Percentiles rank a stretch among this genome's conserved stretches.
These are phyloP conservation scores for Thymelicus lineola DNA, from an alignment of 2,888 invertebrate species.

Conservation along the genomic window DNA sequence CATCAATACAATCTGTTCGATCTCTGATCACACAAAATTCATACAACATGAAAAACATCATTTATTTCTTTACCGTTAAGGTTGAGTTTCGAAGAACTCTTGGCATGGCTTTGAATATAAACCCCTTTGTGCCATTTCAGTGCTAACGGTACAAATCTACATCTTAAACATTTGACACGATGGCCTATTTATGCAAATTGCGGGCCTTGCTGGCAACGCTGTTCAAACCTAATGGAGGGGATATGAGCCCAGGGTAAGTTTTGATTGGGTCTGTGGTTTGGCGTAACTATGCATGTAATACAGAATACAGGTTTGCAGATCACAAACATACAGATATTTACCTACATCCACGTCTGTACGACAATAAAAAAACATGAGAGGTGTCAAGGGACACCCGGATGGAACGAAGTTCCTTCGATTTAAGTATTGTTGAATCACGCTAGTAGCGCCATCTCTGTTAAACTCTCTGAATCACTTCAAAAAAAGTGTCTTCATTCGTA, in stretches of 20 bases:
- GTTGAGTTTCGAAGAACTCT: background rate
- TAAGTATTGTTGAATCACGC: too few relatives aligned
- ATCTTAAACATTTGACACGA: slow-evolving; percentile 22
- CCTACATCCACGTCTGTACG: too few relatives aligned
- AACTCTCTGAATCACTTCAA: too few relatives aligned
- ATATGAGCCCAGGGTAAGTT: slow-evolving; percentile 2
- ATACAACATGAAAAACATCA: background rate
- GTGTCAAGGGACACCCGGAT: too few relatives aligned
- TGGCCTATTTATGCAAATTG: slow-evolving; percentile 15
- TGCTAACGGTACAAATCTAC: slow-evolving; percentile 20
- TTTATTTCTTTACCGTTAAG: background rate
- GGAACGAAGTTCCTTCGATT: too few relatives aligned
- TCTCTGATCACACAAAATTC: background rate
- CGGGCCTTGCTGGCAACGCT: background rate
- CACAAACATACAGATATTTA: background rate
- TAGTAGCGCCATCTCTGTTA: too few relatives aligned
- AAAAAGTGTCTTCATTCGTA: too few relatives aligned
- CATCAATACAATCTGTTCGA: slow-evolving; percentile 1
- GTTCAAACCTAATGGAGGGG: background rate
- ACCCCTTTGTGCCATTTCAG: slow-evolving; percentile 3
- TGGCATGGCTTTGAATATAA: background rate
- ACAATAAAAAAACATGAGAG: too few relatives aligned
- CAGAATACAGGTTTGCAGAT: background rate
- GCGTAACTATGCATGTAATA: background rate
- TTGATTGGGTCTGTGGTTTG: slow-evolving; percentile 1